Base-by-base conservation (phyloP, 2,113 vertebrate species). In the Noturus placidus region DNA sequence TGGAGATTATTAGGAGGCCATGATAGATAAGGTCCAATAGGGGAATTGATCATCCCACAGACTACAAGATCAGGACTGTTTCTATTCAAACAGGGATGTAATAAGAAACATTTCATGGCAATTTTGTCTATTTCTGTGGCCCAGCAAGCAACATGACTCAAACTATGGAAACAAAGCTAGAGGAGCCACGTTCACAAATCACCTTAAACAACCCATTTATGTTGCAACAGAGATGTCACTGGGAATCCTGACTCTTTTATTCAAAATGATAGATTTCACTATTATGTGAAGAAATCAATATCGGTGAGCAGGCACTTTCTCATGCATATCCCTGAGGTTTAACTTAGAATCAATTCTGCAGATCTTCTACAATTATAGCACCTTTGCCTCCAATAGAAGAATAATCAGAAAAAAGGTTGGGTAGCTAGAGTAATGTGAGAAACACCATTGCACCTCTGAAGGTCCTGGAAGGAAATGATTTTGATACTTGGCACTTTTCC, bases 271-370 rank as follows among this genome's bases (percentile, higher is more conserved):
- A 91, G 86, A 92, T 92, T 81, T 91, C 84, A 76, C 86, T 81
- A 91, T 91, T 90, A 91, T 88, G 78, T 72, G 50, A 56, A 88
- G 86, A 91, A 91, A 93, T 92, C 91, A 84, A 93, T 92, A 85
- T 85, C 54, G 38, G 81, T 27, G 80, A 78, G 83, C 57, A 82
- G 79, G 85, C 79, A 90, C 77, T 86, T 86, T 88, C 80, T 88
- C 90, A 90, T 33, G 59, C 76, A 77, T 70, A 84, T 85, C 89
- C 77, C 85, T 74, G n/a, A 81, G 86, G 91, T 91, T 84, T 89
- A 89, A 86, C 91, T 81, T 89, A 79, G 63, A 90, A 92, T 92
- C 90, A 92, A 89, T 92, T 81, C 83, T 84, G 84, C 84, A 86
- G 77, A 92, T 92, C 87, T 91, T 90, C 87, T 87, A 90, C 84